phyloP scores from a whole-genome alignment of 2,113 vertebrate species.

The Notothenia coriiceps region DNA sequence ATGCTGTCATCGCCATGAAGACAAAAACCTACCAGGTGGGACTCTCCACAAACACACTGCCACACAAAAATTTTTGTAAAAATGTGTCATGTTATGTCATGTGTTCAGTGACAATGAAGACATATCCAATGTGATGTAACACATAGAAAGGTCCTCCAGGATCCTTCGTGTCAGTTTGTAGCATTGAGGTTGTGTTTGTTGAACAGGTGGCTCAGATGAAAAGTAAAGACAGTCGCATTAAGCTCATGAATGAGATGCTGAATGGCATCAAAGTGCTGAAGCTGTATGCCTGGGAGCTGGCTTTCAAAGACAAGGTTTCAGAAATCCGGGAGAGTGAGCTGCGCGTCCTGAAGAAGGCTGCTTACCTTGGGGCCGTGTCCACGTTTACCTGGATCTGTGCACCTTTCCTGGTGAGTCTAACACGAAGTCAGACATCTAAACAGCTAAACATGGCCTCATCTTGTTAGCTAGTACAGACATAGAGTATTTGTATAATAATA shows the following conservation, averaged over 20 bases:
- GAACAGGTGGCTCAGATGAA: constrained; percentile 92
- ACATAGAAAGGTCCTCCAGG: no score
- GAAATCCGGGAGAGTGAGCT: constrained; percentile 91
- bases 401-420: constrained; percentile 89
- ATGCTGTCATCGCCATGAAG: constrained; percentile 92
- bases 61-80: no score
- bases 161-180: neutral
- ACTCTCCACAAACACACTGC: no score
- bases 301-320: constrained; percentile 89
- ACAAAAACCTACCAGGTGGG: constrained; percentile 91
- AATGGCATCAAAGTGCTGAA: constrained; percentile 97
- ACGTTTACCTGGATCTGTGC: constrained; percentile 92
- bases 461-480: neutral
- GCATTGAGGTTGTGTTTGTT: no score
- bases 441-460: neutral
- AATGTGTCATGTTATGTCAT: no score
- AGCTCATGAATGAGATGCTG: constrained; percentile 96
- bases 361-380: constrained; percentile 90
- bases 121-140: neutral
- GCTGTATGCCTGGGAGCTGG: constrained; percentile 96
- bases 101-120: neutral
- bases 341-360: constrained; percentile 84
- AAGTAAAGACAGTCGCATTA: constrained; percentile 93
- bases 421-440: neutral
- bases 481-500: neutral